Evolutionary conservation across 2,797 vertebrate genomes (phyloP), one percentile per base, ranked within the genome.

Genomic region (Petrocephalus sullivani): DNA sequence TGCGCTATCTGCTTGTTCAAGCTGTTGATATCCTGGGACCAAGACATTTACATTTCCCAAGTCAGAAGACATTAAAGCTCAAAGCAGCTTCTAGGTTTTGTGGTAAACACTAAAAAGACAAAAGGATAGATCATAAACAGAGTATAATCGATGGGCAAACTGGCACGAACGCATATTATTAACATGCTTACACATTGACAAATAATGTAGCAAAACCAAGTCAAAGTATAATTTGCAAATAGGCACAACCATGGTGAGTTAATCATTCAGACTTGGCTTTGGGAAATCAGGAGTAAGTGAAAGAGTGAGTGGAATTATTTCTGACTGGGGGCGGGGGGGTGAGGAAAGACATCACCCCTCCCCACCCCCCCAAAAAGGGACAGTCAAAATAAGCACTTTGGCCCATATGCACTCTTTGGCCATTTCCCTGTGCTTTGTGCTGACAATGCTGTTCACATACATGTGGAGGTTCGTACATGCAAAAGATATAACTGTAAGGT

Each of bases 1-100:
- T 98, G 97, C 33, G 97, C 97, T 1, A 99, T 98, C 92, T 98
- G 97, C 92, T 98, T 98, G 93, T 99, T 98, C 90, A 99, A 94
- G 91, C 97, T 98, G 94, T 95, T 97, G 91, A 98, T 98, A 90
- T 99, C 97, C 98, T 98, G 90, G 86, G 58, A 89, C 41, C 51
- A 10, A 89, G 12, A 37, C 14, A 71, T 71, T 71, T 37, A 71
- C 67, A 71, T 71, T 41, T 37, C 28, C 67, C 67, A 4, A 71
- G 37, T 71, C 28, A 71, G 64, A 71, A 71, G 10, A 71, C 64
- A 37, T 4, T 37, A 71, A 12, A 37, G 14, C 28, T 12, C 64
- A 37, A 67, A 33, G 61, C 61, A 67, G 23, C 23, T 67, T 67
- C 28, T 10, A 33, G 61, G 33, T 1, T 12, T 28, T 33, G 23